Evolutionary conservation across 1,140 invertebrate genomes (phyloP).

Genomic region (Zaprionus ornatus): DNA sequence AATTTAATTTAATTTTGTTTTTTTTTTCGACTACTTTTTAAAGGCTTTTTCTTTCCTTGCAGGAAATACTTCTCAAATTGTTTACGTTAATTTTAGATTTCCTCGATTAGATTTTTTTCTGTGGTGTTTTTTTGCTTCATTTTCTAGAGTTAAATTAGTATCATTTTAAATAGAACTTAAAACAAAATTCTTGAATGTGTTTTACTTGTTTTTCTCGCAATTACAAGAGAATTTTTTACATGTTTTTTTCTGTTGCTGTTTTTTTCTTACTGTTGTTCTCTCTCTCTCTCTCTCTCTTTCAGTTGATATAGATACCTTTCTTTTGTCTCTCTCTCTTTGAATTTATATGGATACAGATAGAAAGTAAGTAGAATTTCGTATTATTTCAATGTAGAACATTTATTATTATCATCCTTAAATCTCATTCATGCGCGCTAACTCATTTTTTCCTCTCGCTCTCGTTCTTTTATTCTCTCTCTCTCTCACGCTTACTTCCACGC

Average conservation of each 20-base stretch:
- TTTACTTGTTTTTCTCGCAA: constrained; percentile 52
- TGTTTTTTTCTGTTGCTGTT: constrained; percentile 31
- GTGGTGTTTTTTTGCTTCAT: background rate
- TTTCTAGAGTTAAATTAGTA: constrained; percentile 62
- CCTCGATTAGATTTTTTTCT: constrained; percentile 4
- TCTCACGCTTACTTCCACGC: constrained; percentile 14
- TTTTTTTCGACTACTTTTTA: constrained; percentile 69
- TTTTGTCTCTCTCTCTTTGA: background rate
- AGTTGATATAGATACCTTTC: background rate
- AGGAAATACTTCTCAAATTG: constrained; percentile 79
- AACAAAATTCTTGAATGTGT: constrained; percentile 81
- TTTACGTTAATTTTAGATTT: constrained; percentile 43
- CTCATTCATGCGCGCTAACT: constrained; percentile 57
- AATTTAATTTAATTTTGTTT: constrained; percentile 38
- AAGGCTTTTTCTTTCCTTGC: constrained; percentile 80
- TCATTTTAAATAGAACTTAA: constrained; percentile 81
- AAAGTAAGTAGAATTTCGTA: background rate
- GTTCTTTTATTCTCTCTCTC: constrained; percentile 6
- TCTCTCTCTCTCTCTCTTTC: constrained; percentile 3
- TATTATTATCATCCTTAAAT: constrained; percentile 35
- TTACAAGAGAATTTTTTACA: constrained; percentile 37
- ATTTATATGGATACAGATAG: background rate
- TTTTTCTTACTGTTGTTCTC: constrained; percentile 1
- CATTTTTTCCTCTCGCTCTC: constrained; percentile 24
- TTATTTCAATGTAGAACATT: constrained; percentile 1